Base-by-base conservation (phyloP, 64 coral and sea anemone genomes). In the Cladopsammia gracilis region DNA sequence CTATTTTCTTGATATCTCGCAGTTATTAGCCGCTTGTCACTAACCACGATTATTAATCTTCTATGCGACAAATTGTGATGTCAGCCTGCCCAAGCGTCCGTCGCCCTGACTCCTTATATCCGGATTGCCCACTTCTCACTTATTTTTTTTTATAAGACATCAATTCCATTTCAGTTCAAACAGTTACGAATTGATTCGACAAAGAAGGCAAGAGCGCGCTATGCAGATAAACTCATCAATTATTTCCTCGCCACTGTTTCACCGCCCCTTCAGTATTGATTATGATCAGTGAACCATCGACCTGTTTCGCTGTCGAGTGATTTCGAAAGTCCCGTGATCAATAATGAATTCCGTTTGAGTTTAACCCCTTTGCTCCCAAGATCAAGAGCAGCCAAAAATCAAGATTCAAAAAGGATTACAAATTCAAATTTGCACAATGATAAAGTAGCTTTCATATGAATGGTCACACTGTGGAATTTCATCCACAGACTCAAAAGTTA, bases 181-280 rank as follows among this genome's bases (percentile, higher is more conserved):
- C 52, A 11, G 50, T 44, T 79, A 2, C 49, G 54, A 59, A 25
- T 34, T 25, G 45, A 66, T 8, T 66, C 8, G 15, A 20, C 20
- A 7, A 67, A 82, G 57, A 25, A 14, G 34, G 10, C 44, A 51
- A 48, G 0, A 84, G 4, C 46, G 23, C 4, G 45, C 42, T 48
- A n/a, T 84, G 19, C 62, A 24, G 20, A 66, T 84, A 49, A 83
- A 84, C 51, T 14, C 15, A 67, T 15, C 60, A 51, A 50, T 84
- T 64, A 67, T 67, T 48, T 50, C 42, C 80, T 42, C 18, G 18
- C 18, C 80, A 51, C 61, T 6, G 34, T 16, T 65, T 65, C 42
- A 83, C 59, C 59, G 59, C 79, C 59, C 60, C 34, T n/a, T 15
- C 45, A 20, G 45, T 67, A 67, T 84, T 67, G 61, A 83, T 83